Evolutionary conservation across 2,797 vertebrate species (phyloP).

Genomic region (Micropoecilia bifurca): DNA sequence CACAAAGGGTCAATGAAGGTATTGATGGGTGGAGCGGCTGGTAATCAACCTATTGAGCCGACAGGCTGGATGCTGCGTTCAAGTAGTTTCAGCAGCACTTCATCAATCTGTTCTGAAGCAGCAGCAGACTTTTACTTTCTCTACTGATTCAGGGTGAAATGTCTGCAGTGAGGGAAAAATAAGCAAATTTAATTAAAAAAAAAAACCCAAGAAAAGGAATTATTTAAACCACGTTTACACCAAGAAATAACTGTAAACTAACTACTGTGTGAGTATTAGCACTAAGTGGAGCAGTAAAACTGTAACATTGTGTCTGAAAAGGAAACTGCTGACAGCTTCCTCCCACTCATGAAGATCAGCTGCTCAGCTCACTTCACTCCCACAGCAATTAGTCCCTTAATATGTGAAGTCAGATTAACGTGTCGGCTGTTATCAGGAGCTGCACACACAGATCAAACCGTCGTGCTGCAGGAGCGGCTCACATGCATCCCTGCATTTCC

Average conservation of each 20-base stretch:
- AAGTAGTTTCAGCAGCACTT: constrained; percentile 30
- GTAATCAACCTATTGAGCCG: constrained; percentile 44
- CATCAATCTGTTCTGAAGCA: constrained; percentile 39
- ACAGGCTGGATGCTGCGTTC: background rate
- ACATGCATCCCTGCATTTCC: constrained; percentile 43
- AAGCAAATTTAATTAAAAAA: constrained; percentile 14
- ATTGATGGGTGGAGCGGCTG: constrained; percentile 23
- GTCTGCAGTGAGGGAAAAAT: background rate
- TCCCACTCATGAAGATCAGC: background rate
- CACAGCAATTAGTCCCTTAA: constrained; percentile 13
- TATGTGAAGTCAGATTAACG: constrained; percentile 42
- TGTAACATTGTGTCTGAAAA: background rate
- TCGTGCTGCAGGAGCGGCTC: constrained; percentile 5
- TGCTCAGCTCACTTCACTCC: constrained; percentile 15
- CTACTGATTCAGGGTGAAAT: background rate
- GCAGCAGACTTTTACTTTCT: background rate
- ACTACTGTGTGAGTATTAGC: constrained; percentile 51
- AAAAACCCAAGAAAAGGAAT: constrained; percentile 19
- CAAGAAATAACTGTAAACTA: constrained; percentile 47
- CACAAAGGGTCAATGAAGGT: constrained; percentile 19
- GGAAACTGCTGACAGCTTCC: background rate
- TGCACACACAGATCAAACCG: constrained; percentile 15
- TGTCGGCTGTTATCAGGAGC: constrained; percentile 42
- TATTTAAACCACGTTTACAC: constrained; percentile 34
- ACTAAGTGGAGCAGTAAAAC: constrained; percentile 4